A percentile compares a stretch with the other conserved stretches of the same genome.
Evolutionary conservation across 2,888 invertebrate species (phyloP).

Genomic region (Dermolepida albohirtum): DNA sequence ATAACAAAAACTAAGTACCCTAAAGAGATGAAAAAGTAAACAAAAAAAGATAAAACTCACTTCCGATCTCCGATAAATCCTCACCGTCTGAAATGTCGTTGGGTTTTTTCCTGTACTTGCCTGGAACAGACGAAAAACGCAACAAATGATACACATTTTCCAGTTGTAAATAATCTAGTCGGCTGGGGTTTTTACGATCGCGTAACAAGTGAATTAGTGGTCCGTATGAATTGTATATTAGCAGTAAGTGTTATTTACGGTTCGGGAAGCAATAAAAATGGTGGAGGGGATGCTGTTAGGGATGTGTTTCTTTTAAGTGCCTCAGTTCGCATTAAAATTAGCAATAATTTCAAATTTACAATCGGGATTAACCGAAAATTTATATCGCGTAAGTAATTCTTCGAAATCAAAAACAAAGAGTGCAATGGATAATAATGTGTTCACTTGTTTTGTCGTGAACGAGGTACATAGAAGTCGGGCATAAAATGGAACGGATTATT

Average conservation of each 20-base stretch:
- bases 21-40: constrained; percentile 8
- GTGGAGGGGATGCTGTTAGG: constrained; percentile 2
- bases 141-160: constrained; percentile 31
- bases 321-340: constrained; percentile 10
- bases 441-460: too few species aligned
- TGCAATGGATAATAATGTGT: too few species aligned
- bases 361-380: constrained; percentile 5
- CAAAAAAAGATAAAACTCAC: constrained; percentile 34
- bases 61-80: constrained; percentile 43
- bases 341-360: constrained; percentile 14
- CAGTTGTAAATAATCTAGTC: constrained; percentile 38
- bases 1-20: too few species aligned
- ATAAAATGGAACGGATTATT: too few species aligned
- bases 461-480: too few species aligned
- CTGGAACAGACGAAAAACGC: constrained; percentile 47
- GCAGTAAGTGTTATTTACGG: constrained; percentile 23
- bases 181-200: constrained; percentile 28
- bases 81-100: constrained; percentile 49
- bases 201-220: constrained; percentile 38
- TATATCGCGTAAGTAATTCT: background rate
- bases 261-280: constrained; percentile 31
- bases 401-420: constrained; percentile 3
- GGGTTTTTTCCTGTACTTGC: constrained; percentile 53
- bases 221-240: constrained; percentile 38
- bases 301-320: constrained; percentile 3